A percentile compares a stretch with the other conserved stretches of the same genome.
Conservation (phyloP, 2,113 vertebrate genomes). For the Mobula hypostoma region DNA sequence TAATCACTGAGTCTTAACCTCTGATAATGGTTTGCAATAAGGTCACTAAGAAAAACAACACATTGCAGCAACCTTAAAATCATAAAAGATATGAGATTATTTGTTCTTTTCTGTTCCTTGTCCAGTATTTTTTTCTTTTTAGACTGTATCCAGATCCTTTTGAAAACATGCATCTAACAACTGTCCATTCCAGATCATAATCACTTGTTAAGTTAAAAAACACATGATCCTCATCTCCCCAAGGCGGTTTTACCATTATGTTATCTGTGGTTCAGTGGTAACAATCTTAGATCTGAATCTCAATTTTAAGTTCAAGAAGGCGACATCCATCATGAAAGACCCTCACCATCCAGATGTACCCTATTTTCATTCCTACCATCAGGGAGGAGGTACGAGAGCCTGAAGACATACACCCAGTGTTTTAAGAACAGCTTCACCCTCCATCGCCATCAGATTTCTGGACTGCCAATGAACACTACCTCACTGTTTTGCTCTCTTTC, state of each 20-base stretch:
- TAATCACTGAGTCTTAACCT: background rate
- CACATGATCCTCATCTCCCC: background rate
- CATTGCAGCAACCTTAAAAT: background rate
- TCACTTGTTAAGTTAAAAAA: background rate
- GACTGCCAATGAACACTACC: no score
- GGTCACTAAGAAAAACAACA: background rate
- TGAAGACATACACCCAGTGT: no score
- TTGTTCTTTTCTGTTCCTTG: background rate
- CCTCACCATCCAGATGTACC: no score
- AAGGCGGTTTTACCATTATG: background rate
- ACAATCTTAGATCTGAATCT: background rate
- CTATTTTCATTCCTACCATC: no score
- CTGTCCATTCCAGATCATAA: background rate
- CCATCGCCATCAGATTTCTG: no score
- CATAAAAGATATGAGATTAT: background rate
- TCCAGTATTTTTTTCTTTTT: background rate
- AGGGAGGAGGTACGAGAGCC: no score
- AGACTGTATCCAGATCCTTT: background rate
- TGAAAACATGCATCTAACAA: background rate
- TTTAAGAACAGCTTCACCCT: no score
- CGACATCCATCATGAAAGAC: no score
- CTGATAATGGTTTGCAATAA: background rate
- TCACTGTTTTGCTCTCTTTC: no score
- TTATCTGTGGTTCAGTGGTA: background rate
- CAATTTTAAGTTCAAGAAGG: no score